Evolutionary conservation across 2,888 invertebrate species (phyloP), one percentile per base, ranked within the genome.

Genomic region (Cyaniris semiargus): DNA sequence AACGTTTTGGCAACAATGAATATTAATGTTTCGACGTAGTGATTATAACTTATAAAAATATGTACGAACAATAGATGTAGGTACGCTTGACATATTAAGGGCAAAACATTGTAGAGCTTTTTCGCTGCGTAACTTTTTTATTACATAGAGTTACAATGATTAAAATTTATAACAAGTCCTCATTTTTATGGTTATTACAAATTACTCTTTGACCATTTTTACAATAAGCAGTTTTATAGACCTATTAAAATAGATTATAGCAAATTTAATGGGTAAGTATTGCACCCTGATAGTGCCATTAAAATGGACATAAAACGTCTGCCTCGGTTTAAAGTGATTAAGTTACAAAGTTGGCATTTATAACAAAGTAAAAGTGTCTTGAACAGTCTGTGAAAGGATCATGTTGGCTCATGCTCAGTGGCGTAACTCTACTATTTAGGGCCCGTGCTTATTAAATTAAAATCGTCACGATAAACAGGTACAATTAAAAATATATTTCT

Each of bases 271-370:
- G 66, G 66, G 7, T 15, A 23, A 15, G 15, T 31, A 27, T 27
- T 31, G 66, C 66, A 27, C 66, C 66, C 27, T 31, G 23, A 58
- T 58, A 60, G 66, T 27, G 27, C 27, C 15, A 27, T 66, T 60
- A 66, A 66, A 66, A 27, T 66, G 27, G 1, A 27, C 66, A 66
- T 66, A 66, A 66, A 66, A 66, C 18, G 27, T 66, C 66, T 66
- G 66, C 66, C 15, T 27, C 15, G 27, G 66, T 31, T 27, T 66
- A 66, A 66, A 66, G 66, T 66, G 66, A 66, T 66, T 66, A 66
- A 27, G 66, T 27, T 66, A 66, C 66, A 66, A 66, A 66, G 66
- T 66, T 66, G 15, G 15, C 66, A 5, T 66, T 66, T 66, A 13
- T 66, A 18, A 66, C 27, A 31, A 27, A 66, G 66, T 66, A 66